phyloP scores from a whole-genome alignment of 1,140 invertebrate species.

The Zaprionus taronus region DNA sequence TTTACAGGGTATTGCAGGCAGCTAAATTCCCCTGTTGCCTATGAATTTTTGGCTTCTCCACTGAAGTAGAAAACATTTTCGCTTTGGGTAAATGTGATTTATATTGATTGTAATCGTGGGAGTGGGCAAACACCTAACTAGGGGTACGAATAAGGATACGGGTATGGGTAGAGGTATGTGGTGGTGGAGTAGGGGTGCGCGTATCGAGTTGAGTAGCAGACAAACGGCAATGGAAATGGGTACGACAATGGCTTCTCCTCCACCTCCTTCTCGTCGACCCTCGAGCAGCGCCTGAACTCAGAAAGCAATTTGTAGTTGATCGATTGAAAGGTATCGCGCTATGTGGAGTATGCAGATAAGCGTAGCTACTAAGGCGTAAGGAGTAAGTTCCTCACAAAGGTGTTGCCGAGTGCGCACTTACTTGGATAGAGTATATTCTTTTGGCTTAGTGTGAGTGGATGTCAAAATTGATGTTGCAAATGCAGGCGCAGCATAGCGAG shows the following conservation, averaged over 20 bases:
- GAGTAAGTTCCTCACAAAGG: conserved; percentile 25
- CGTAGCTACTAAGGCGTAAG: conserved; percentile 8
- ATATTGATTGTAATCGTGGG: conserved; percentile 82
- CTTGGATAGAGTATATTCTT: conserved; percentile 1
- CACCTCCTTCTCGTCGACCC: background rate
- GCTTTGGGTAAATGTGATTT: conserved; percentile 83
- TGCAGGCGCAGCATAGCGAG: conserved; percentile 20
- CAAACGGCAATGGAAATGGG: conserved; percentile 60
- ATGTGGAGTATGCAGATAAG: conserved; percentile 29
- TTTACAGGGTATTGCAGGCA: conserved; percentile 35
- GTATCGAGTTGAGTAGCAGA: conserved; percentile 63
- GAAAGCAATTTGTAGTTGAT: conserved; percentile 54
- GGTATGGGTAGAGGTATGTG: background rate
- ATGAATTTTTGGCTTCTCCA: conserved; percentile 78
- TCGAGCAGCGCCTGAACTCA: conserved; percentile 23
- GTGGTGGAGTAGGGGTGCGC: background rate
- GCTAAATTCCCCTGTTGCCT: conserved; percentile 79
- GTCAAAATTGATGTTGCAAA: conserved; percentile 24
- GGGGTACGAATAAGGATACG: conserved; percentile 26
- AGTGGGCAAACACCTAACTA: conserved; percentile 62
- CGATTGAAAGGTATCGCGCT: conserved; percentile 45
- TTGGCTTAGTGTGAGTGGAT: conserved; percentile 4
- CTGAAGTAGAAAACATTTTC: conserved; percentile 81
- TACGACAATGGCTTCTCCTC: conserved; percentile 15
- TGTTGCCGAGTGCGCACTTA: conserved; percentile 2